These are phyloP conservation scores for Origma solitaria DNA, from an alignment of 2,113 vertebrate species.

Conservation along the genomic window DNA sequence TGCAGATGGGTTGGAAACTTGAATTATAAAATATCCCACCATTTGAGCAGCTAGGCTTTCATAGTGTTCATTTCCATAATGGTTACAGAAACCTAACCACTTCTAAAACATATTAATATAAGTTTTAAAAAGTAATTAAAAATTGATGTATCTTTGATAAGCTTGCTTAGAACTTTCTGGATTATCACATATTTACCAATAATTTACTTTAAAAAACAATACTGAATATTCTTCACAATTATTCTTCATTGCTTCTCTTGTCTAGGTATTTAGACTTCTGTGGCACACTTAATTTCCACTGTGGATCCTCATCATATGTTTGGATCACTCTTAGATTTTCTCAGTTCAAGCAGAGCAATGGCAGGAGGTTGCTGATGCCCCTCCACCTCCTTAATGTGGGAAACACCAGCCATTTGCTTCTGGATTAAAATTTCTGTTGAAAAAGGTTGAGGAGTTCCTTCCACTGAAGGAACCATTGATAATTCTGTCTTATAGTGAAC, in stretches of 20 bases:
- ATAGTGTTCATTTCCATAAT: neutral
- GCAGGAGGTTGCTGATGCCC: neutral
- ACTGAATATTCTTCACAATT: neutral
- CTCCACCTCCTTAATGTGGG: neutral
- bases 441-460: neutral
- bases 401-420: neutral
- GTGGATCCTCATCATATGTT: neutral
- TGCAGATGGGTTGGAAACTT: neutral
- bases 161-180: neutral
- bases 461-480: constrained; percentile 37
- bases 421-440: neutral
- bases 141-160: neutral
- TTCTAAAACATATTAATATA: neutral
- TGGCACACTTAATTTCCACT: neutral
- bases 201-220: neutral
- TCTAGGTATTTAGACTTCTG: neutral
- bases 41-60: neutral
- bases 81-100: neutral
- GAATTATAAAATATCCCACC: neutral
- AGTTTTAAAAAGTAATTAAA: neutral
- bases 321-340: neutral
- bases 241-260: neutral
- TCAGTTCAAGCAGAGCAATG: neutral
- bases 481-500: constrained; percentile 6
- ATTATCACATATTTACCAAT: neutral